Evolutionary conservation across 2,888 invertebrate species (phyloP), one percentile per base, ranked within the genome.

Genomic region (Chrysotoxum bicinctum): DNA sequence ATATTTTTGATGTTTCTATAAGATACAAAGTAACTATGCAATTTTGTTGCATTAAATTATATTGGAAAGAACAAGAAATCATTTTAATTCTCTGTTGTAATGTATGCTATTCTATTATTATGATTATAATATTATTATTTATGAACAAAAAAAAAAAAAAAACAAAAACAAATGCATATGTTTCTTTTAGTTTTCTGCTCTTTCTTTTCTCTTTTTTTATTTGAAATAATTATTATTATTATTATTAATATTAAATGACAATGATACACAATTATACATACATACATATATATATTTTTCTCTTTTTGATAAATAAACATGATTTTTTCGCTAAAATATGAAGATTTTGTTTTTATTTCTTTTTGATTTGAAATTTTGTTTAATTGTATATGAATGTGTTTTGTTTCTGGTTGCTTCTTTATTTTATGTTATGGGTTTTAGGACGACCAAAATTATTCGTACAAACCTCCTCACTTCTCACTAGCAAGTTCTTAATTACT

Each of bases 221-320:
- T 56, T 77, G 56, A 45, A 80, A 84, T 72, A 74, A 77, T n/a
- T 10, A 66, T 66, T 19, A 64, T 64, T 19, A 64, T 64, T 64
- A 64, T 64, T 64, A 64, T 64, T 79, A 84, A 82, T 82, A 77
- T 70, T 85, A 86, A 84, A 75, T 74, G 79, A 85, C 76, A 84
- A 87, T 87, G 70, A 80, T 75, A 87, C 80, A 83, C 66, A 66
- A 66, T 50, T 85, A 81, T 70, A 84, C 76, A 87, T 69, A 78
- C 62, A 83, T 64, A 64, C 77, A 68, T 32, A 82, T 79, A 81
- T 85, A 74, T 74, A 64, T 78, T 76, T 87, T 83, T 73, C 78
- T 82, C 75, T 78, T 78, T 83, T 79, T 83, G 76, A 87, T 80
- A 87, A 80, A 87, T 81, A 81, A 85, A 87, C 79, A 85, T 80